Base-by-base conservation (phyloP, 2,888 invertebrate genomes). In the Hesperia comma region DNA sequence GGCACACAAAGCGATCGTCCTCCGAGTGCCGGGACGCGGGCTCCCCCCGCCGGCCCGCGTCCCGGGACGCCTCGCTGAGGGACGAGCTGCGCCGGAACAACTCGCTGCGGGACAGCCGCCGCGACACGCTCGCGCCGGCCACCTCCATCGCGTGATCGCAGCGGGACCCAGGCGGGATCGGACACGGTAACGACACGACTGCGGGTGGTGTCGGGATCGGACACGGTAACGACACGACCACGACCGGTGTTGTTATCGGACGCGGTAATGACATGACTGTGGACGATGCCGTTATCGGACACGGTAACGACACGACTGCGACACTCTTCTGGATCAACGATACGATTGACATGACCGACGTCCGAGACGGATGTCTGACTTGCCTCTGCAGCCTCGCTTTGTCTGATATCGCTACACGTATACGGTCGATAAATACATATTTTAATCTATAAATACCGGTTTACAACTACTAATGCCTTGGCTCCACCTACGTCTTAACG, bases 1-100 rank as follows among this genome's bases (percentile, higher is more conserved):
- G 86, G n/a, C 88, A 93, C 76, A 91, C 93, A 51, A 93, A 92
- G 70, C 86, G 93, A 0, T 93, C 93, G 0, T 92, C 93, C 0
- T 93, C 93, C 0, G 93, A 93, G 75, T 93, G 93, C 67, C 84
- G 93, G 14, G 93, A 93, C 15, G 75, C 86, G 1, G 81, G 83
- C 0, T 89, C 90, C 0, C 87, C 90, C 0, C 84, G 92, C 0
- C 82, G 90, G 40, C 80, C 90, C 58, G 88, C 88, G 8, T 86
- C 87, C 41, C 81, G 89, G 21, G 88, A 88, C 70, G 79, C 69
- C 41, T 86, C 86, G 1, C 79, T 88, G 70, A 86, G 85, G 43
- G 91, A 92, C 77, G 87, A 86, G 46, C 75, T 92, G 32, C 80
- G 92, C 1, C 77, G 92, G 7, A 92, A 92, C 82, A 92, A 90